Base-by-base conservation (phyloP, 2,113 vertebrate species). In the Blennius ocellaris region DNA sequence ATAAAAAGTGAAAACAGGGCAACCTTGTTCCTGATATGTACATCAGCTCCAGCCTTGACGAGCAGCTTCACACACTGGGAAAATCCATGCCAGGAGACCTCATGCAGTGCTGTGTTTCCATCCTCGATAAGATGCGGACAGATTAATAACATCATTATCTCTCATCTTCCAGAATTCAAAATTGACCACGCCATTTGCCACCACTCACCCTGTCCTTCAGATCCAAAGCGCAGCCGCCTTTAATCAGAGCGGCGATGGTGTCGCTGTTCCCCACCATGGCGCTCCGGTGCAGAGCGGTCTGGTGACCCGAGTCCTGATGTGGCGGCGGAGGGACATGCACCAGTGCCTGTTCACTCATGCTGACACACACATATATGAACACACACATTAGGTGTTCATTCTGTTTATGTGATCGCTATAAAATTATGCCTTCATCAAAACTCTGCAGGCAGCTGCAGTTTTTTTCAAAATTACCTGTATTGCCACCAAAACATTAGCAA, bases 31-130 rank as follows among this genome's bases (percentile, higher is more conserved):
- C 88, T 96, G 82, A 95, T 92, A 76, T 96, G 93, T 52, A 96
- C 94, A 0, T 96, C 95, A 47, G 96, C 96, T 72, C 95, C 95
- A 12, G 95, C 94, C 90, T 96, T 96, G 88, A 97, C 88, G 1
- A 98, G 94, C 69, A 96, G 92, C 87, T 96, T 96, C 84, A 95
- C 94, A 50, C 95, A 96, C 71, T 95, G 94, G 81, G 94, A 95
- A 92, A 97, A 98, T 11, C 96, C 96, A 1, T 98, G 96, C 96
- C 96, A 98, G 7, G 93, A 94, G 0, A 93, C 95, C 88, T 98
- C 96, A 1, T 98, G 96, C 48, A 98, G 94, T 41, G 95, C 96
- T 0, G 96, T 96, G 82, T 96, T 97, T 53, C 96, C 96, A 1
- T 96, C 95, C 96, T 97, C 37, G 76, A 60, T 63, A 78, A 47